Evolutionary conservation across 2,888 invertebrate genomes (phyloP), one percentile per base, ranked within the genome.

Genomic region (Diachrysia chrysitis): DNA sequence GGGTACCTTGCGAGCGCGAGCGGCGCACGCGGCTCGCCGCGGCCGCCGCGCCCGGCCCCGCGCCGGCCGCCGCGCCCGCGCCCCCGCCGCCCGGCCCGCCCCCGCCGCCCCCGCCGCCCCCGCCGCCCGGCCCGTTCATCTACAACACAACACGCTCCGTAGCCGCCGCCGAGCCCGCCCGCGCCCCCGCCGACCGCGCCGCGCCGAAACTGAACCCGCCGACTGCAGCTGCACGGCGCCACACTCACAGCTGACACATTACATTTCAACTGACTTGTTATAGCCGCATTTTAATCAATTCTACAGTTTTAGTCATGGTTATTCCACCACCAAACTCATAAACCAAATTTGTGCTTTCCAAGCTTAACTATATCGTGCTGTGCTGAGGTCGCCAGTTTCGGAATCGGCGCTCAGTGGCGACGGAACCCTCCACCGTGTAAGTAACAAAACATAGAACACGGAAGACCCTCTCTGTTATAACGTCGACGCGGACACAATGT

Each of bases 1-100:
- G 97, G 96, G 98, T 98, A 98, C 98, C 98, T 98, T 98, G 98
- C 95, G 98, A 98, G 96, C 98, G 98, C 93, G 98, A 98, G 93
- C 98, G 97, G 93, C 97, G 97, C 93, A 97, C 96, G 79, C 86
- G 86, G 79, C 83, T 87, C 68, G 76, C 85, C 75, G 75, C 83
- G 81, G 96, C 77, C 83, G 83, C 77, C 71, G 76, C 48, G 73
- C 70, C 79, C 92, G 69, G 48, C 48, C 71, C 79, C 76, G 76
- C 97, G 96, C 93, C 97, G 96, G 58, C 91, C 96, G 62, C 75
- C 82, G 71, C 79, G 80, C 69, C 71, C 82, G 76, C 83, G 81
- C 76, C 82, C 83, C 79, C 85, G 79, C 78, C 78, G 78, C 77
- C 67, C 81, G 32, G 83, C 53, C 82, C 97, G 96, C 37, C 94